Percentiles rank a stretch among this genome's conserved stretches.
These are phyloP conservation scores for Leptocoma aspasia DNA, from an alignment of 2,113 vertebrate species.

Conservation along the genomic window DNA sequence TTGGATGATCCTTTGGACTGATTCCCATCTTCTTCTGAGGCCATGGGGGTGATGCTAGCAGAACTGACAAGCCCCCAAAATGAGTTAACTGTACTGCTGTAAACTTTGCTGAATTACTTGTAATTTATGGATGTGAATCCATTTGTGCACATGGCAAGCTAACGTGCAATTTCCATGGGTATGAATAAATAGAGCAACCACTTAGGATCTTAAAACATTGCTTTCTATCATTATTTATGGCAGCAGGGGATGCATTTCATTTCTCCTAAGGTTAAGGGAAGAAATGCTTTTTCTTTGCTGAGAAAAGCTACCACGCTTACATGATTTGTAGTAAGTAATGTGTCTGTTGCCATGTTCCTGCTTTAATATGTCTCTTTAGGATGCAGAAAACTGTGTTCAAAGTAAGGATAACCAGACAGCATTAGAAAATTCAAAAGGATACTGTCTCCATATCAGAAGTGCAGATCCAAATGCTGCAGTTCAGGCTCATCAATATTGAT, in stretches of 20 bases:
- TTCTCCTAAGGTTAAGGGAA: neutral
- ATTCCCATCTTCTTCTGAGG: neutral
- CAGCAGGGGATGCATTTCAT: neutral
- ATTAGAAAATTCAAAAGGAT: conserved; percentile 27
- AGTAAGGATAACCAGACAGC: neutral
- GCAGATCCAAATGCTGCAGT: neutral
- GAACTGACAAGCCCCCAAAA: neutral
- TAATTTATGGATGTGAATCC: neutral
- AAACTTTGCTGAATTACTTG: neutral
- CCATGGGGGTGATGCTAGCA: neutral
- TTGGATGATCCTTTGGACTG: neutral
- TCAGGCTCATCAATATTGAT: neutral
- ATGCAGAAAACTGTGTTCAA: neutral
- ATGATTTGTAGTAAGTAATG: neutral
- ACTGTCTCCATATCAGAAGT: neutral
- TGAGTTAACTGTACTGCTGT: neutral
- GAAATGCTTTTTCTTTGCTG: neutral
- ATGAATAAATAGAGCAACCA: neutral
- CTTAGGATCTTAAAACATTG: neutral
- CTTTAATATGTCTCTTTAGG: conserved; percentile 9
- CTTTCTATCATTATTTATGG: neutral
- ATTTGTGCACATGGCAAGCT: neutral
- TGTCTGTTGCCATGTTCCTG: neutral
- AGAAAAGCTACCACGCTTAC: neutral
- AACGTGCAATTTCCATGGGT: neutral